A percentile compares a stretch with the other conserved stretches of the same genome.
Evolutionary conservation across 2,113 vertebrate genomes (phyloP).

Genomic region (Muntiacus reevesi): DNA sequence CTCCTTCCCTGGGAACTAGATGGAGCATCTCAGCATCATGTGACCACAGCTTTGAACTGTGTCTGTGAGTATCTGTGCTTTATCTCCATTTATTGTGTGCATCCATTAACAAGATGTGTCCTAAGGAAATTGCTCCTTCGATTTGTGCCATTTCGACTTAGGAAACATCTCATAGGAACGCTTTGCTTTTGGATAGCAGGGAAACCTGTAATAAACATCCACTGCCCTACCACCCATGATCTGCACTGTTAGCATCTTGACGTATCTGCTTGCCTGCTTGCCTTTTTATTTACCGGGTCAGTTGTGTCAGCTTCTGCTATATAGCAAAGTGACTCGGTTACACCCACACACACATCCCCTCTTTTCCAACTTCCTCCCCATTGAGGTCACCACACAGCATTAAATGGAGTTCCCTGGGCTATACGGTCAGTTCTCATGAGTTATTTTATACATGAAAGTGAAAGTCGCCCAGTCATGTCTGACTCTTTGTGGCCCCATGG

Average conservation of each 20-base stretch:
- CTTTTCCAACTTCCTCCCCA: not conserved
- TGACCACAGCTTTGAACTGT: not conserved
- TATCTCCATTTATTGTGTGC: not conserved
- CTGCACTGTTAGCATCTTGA: not conserved
- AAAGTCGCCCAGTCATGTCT: not conserved
- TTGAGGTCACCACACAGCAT: not conserved
- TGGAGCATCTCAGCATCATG: not conserved
- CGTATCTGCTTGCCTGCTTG: constrained; percentile 28
- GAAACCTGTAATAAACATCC: not conserved
- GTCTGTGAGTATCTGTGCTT: not conserved
- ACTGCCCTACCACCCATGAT: not conserved
- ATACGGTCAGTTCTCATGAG: not conserved
- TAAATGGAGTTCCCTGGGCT: not conserved
- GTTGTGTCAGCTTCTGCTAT: not conserved
- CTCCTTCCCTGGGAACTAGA: not conserved
- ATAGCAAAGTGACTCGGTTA: not conserved
- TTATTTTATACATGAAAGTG: not conserved
- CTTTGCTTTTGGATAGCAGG: not conserved
- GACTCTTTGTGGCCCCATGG: not conserved
- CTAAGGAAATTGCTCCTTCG: not conserved
- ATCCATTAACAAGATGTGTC: not conserved
- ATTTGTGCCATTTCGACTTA: not conserved
- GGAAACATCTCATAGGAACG: not conserved
- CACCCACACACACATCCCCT: not conserved
- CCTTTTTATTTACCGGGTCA: not conserved